Conservation (phyloP, 2,888 invertebrate species). For the Apamea monoglypha region DNA sequence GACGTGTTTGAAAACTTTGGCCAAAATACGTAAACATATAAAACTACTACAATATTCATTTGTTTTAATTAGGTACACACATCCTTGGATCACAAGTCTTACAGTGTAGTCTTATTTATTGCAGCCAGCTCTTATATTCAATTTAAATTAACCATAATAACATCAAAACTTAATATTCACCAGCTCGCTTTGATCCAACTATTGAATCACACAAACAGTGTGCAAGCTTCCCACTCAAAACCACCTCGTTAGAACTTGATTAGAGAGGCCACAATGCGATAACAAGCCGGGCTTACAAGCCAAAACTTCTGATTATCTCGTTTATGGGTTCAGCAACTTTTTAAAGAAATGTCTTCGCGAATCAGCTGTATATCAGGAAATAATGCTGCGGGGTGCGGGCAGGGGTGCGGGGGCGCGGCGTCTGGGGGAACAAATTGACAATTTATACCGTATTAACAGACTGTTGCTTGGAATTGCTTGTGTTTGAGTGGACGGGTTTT, state of each 20-base stretch:
- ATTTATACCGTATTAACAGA: conserved; percentile 64
- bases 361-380: conserved; percentile 69
- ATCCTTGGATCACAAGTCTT: background rate
- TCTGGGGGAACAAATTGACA: conserved; percentile 66
- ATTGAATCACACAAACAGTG: conserved; percentile 52
- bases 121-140: background rate
- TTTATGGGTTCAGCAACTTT: conserved; percentile 72
- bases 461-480: conserved; percentile 59
- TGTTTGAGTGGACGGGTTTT: conserved; percentile 49
- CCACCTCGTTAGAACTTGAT: conserved; percentile 83
- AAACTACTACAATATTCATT: background rate
- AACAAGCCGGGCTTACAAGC: conserved; percentile 70
- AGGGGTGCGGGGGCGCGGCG: conserved; percentile 26
- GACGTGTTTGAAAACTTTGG: background rate
- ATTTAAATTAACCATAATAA: background rate
- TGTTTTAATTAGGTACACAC: background rate
- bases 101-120: background rate
- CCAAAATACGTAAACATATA: background rate
- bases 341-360: conserved; percentile 71
- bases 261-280: conserved; percentile 80
- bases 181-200: conserved; percentile 15
- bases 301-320: conserved; percentile 78
- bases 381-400: conserved; percentile 53
- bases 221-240: conserved; percentile 63
- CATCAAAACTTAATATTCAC: conserved; percentile 7